A percentile compares a stretch with the other conserved stretches of the same genome.
These are phyloP conservation scores for Rallus crepitans DNA, from an alignment of 2,797 vertebrate species.

Conservation along the genomic window DNA sequence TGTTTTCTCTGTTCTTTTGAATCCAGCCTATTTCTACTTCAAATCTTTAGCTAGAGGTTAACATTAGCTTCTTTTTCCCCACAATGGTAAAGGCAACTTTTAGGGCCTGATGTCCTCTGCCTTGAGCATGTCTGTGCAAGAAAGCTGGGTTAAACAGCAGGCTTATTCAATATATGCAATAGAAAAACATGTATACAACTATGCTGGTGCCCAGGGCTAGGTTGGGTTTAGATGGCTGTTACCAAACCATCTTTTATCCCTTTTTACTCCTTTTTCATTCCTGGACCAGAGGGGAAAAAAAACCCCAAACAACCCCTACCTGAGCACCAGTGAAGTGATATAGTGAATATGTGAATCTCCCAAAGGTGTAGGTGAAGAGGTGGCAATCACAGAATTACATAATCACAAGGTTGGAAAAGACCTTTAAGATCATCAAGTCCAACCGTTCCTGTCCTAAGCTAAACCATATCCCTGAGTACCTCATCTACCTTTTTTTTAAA, in stretches of 20 bases:
- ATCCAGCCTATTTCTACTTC: not conserved
- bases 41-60: not conserved
- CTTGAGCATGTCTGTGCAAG: not conserved
- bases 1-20: not conserved
- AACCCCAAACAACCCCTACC: not conserved
- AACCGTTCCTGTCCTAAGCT: no score
- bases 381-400: not conserved
- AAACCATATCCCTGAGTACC: no score
- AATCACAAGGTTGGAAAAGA: no score
- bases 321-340: not conserved
- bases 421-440: no score
- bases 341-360: fast-evolving
- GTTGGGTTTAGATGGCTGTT: not conserved
- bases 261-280: not conserved
- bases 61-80: not conserved
- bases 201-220: not conserved
- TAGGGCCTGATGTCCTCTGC: not conserved
- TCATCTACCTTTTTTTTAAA: no score
- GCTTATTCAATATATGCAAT: not conserved
- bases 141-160: not conserved
- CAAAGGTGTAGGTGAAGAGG: not conserved
- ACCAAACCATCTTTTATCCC: not conserved
- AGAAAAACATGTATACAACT: not conserved
- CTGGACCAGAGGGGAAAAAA: not conserved
- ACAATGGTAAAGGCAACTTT: not conserved